Evolutionary conservation across 2,888 invertebrate genomes (phyloP).

Genomic region (Hydrotaea cyrtoneurina): DNA sequence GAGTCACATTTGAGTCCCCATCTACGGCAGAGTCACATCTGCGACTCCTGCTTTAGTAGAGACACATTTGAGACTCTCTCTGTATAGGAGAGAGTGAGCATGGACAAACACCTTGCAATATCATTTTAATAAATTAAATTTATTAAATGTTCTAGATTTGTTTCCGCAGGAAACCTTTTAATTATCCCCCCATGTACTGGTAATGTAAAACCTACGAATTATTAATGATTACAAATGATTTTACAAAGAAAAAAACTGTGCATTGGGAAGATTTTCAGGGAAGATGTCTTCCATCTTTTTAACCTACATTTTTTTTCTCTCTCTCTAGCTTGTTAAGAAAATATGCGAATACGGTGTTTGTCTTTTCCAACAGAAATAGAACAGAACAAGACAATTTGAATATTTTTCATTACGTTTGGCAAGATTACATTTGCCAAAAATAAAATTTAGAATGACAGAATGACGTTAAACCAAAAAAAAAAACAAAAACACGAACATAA

Average conservation of each 20-base stretch:
- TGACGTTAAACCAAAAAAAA: slow-evolving; percentile 52
- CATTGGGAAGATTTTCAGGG: background rate
- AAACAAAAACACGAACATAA: background rate
- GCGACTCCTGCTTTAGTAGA: no score
- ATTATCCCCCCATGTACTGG: background rate
- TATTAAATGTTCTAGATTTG: no score
- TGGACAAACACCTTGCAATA: no score
- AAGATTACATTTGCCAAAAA: slow-evolving; percentile 57
- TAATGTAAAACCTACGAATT: background rate
- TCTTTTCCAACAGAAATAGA: slow-evolving; percentile 38
- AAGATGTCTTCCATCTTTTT: background rate
- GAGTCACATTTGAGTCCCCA: no score
- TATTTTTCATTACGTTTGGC: slow-evolving; percentile 24
- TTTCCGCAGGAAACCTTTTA: no score
- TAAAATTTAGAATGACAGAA: slow-evolving; percentile 63
- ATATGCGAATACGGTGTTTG: slow-evolving; percentile 15
- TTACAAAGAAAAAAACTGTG: background rate
- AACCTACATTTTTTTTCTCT: slow-evolving; percentile 4
- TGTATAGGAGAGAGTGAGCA: no score
- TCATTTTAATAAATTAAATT: no score
- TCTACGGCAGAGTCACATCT: no score
- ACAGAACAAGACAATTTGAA: slow-evolving; percentile 61
- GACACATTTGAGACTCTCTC: no score
- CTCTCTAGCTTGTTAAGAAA: slow-evolving; percentile 30
- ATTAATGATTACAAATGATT: background rate